These are phyloP conservation scores for Calameuta filiformis DNA, from an alignment of 2,888 invertebrate species.

Conservation along the genomic window DNA sequence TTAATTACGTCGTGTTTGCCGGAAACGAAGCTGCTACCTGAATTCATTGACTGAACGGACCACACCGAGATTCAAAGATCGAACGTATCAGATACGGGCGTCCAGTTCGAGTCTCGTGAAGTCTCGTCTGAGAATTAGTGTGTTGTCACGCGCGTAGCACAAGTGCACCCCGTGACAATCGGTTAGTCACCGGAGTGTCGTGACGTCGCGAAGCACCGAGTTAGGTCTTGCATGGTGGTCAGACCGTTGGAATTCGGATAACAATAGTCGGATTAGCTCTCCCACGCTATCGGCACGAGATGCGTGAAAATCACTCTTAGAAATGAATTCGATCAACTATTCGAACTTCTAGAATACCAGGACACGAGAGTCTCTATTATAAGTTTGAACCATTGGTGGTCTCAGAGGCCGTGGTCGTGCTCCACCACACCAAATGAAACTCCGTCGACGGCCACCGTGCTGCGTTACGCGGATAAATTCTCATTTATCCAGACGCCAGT, in stretches of 20 bases:
- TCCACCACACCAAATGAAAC: not conserved
- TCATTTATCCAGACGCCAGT: not conserved
- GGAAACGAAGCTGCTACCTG: not conserved
- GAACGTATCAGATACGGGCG: conserved; percentile 1
- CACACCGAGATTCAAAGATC: not conserved
- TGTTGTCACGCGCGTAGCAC: conserved; percentile 3
- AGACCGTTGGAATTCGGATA: not conserved
- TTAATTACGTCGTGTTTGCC: not conserved
- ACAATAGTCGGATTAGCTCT: conserved; percentile 39
- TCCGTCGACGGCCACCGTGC: not conserved
- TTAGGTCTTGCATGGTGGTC: not conserved
- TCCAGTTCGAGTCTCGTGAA: not conserved
- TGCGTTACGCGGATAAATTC: not conserved
- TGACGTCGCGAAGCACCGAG: not conserved
- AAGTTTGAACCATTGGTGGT: not conserved
- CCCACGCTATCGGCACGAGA: conserved; percentile 54
- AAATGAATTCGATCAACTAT: conserved; percentile 44
- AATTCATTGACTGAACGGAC: not conserved
- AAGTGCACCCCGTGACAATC: conserved; percentile 12
- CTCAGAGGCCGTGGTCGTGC: not conserved
- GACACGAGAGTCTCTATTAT: not conserved
- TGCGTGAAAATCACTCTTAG: conserved; percentile 49
- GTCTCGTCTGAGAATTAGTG: not conserved
- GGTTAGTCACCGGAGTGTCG: conserved; percentile 4
- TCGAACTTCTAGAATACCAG: not conserved